A percentile compares a stretch with the other conserved stretches of the same genome.
phyloP scores from a whole-genome alignment of 2,888 invertebrate species.

The Rhagonycha fulva region DNA sequence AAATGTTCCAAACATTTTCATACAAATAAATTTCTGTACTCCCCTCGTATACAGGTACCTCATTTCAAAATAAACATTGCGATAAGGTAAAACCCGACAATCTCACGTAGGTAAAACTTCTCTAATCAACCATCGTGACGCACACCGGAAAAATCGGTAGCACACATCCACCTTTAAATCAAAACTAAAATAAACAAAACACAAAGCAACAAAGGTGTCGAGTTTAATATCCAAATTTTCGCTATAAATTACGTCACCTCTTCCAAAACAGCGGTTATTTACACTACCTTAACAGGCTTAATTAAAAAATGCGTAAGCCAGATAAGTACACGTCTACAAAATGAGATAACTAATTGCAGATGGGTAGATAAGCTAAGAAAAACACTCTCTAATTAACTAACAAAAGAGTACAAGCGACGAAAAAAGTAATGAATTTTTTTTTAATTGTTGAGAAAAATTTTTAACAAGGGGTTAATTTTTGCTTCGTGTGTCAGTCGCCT shows the following conservation, averaged over 20 bases:
- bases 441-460: not conserved
- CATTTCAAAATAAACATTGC: not conserved
- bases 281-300: conserved; percentile 35
- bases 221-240: conserved; percentile 11
- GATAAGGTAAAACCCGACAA: not conserved
- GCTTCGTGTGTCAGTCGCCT: not conserved
- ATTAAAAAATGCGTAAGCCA: conserved; percentile 34
- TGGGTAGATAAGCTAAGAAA: conserved; percentile 7
- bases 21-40: not conserved
- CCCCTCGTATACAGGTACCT: not conserved
- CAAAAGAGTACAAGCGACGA: conserved; percentile 6
- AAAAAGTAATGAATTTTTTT: not conserved
- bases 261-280: conserved; percentile 24
- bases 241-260: conserved; percentile 21
- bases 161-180: conserved; percentile 25
- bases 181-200: conserved; percentile 6
- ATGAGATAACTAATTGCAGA: conserved; percentile 23
- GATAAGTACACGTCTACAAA: conserved; percentile 26
- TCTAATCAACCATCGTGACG: not conserved
- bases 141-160: conserved; percentile 15
- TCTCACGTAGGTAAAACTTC: not conserved
- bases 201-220: conserved; percentile 2
- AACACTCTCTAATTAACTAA: conserved; percentile 19
- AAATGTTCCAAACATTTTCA: not conserved
- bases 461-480: not conserved